A percentile compares a stretch with the other conserved stretches of the same genome.
These are phyloP conservation scores for Linnaemya tessellans DNA, from an alignment of 2,888 invertebrate species.

Conservation along the genomic window DNA sequence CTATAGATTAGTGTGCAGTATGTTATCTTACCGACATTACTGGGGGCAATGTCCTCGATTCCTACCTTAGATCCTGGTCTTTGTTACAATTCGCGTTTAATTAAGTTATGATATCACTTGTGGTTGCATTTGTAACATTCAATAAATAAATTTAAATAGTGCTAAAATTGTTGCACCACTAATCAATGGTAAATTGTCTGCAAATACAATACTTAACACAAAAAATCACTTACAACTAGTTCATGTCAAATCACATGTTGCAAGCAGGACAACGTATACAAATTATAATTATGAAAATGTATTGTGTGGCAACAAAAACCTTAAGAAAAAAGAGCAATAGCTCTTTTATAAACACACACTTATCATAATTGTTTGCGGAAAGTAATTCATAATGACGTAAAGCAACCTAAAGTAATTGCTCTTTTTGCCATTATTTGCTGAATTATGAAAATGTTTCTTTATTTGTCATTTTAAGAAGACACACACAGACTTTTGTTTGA, in stretches of 20 bases:
- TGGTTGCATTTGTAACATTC: too few relatives aligned
- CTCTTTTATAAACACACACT: neutral
- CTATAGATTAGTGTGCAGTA: too few relatives aligned
- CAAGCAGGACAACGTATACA: neutral
- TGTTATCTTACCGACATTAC: too few relatives aligned
- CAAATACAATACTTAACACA: neutral
- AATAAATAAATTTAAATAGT: neutral
- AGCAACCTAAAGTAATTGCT: slow-evolving; percentile 65
- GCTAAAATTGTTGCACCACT: neutral
- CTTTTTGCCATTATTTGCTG: slow-evolving; percentile 44
- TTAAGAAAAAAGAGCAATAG: slow-evolving; percentile 39
- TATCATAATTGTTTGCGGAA: slow-evolving; percentile 40
- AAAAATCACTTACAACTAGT: neutral
- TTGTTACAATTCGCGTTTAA: too few relatives aligned
- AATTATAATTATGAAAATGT: slow-evolving; percentile 21
- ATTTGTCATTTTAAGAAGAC: slow-evolving; percentile 55
- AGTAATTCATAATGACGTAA: slow-evolving; percentile 43
- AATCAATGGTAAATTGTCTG: neutral
- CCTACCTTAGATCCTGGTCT: too few relatives aligned
- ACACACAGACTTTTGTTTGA: neutral
- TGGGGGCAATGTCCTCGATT: neutral
- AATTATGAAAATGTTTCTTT: slow-evolving; percentile 62
- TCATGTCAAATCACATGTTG: slow-evolving; percentile 5
- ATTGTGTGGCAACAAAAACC: slow-evolving; percentile 5
- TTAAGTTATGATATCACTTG: neutral